phyloP scores from a whole-genome alignment of 2,888 invertebrate species.

The Andrena trimmerana region DNA sequence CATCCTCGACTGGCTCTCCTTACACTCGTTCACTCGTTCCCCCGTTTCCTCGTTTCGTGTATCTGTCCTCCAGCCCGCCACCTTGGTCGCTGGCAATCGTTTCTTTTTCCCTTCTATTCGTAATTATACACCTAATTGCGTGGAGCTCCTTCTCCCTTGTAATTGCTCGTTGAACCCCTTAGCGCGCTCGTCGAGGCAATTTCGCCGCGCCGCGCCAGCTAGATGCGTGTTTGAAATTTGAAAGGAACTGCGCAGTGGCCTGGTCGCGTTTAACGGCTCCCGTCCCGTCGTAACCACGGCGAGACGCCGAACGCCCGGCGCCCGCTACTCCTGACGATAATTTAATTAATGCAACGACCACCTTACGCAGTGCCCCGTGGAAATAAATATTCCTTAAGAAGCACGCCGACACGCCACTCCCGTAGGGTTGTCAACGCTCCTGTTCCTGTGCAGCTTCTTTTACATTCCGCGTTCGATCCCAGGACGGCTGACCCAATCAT shows the following conservation, averaged over 20 bases:
- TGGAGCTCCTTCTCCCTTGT: slow-evolving; percentile 26
- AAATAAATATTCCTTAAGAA: slow-evolving; percentile 33
- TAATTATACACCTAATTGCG: slow-evolving; percentile 51
- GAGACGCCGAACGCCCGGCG: slow-evolving; percentile 1
- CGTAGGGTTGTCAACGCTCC: slow-evolving; percentile 41
- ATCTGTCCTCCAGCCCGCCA: neutral
- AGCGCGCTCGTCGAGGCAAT: slow-evolving; percentile 38
- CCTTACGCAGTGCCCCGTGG: neutral
- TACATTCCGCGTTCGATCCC: slow-evolving; percentile 55
- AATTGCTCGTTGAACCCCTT: slow-evolving; percentile 52
- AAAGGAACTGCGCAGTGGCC: slow-evolving; percentile 30
- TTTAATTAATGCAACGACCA: slow-evolving; percentile 38
- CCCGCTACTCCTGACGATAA: slow-evolving; percentile 1
- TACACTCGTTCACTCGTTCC: no score
- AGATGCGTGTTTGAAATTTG: slow-evolving; percentile 38
- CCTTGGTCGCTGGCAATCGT: slow-evolving; percentile 4
- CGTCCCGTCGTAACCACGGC: slow-evolving; percentile 6
- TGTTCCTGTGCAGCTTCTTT: slow-evolving; percentile 30
- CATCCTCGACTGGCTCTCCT: slow-evolving; percentile 21
- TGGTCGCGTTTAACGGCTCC: neutral
- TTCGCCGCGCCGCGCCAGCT: slow-evolving; percentile 9
- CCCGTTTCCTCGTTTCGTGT: neutral
- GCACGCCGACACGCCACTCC: neutral
- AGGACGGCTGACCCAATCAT: slow-evolving; percentile 58
- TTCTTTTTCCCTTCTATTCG: slow-evolving; percentile 39